Percentiles rank a stretch among this genome's conserved stretches.
Conservation (phyloP, 1,140 invertebrate genomes). For the Leptopilina clavipes region DNA sequence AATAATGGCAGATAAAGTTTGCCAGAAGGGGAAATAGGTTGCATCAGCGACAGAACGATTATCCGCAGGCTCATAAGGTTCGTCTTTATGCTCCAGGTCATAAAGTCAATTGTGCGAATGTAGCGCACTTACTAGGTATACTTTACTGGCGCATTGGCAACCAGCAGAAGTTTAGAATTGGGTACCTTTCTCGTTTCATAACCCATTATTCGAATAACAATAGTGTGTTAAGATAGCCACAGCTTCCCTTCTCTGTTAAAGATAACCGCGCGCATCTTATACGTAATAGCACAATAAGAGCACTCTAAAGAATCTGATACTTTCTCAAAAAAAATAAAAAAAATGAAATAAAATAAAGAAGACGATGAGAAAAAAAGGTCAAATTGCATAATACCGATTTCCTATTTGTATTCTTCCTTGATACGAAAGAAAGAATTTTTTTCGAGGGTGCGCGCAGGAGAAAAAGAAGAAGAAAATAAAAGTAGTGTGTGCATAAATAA, state of each 20-base stretch:
- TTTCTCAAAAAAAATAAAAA: no score
- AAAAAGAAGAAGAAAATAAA: no score
- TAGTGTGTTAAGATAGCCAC: slow-evolving; percentile 24
- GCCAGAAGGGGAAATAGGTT: no score
- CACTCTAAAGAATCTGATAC: not conserved
- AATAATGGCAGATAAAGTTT: no score
- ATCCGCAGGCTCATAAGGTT: slow-evolving; percentile 17
- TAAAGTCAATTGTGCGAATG: slow-evolving; percentile 32
- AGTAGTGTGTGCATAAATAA: not conserved
- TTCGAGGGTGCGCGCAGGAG: no score
- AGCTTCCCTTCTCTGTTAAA: slow-evolving; percentile 7
- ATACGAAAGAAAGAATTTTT: no score
- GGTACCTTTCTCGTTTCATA: slow-evolving; percentile 31
- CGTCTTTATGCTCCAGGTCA: not conserved
- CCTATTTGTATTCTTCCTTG: no score
- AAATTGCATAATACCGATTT: no score
- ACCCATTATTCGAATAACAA: slow-evolving; percentile 26
- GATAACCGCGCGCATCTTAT: not conserved
- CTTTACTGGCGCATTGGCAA: slow-evolving; percentile 13
- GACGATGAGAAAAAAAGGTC: no score
- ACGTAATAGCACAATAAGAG: not conserved
- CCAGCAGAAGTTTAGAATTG: slow-evolving; percentile 11
- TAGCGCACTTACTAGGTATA: slow-evolving; percentile 2
- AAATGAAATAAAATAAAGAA: no score
- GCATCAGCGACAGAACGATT: slow-evolving; percentile 17